These are phyloP conservation scores for Drosophila sordidula DNA, from an alignment of 2,888 invertebrate species.

Conservation along the genomic window DNA sequence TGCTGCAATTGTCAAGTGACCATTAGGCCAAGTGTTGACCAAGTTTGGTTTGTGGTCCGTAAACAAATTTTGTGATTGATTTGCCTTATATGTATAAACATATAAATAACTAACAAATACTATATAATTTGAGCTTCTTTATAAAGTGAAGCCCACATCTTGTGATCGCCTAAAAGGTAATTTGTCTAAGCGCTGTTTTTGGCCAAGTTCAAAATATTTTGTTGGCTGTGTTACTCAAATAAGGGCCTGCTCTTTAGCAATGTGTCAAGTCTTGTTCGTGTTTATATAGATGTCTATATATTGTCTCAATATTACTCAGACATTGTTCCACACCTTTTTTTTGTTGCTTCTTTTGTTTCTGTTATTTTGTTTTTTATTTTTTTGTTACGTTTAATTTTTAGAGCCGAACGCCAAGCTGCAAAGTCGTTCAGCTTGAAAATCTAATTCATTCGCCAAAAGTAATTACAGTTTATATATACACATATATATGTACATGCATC, in stretches of 20 bases:
- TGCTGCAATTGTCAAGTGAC: conserved; percentile 33
- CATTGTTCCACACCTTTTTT: conserved; percentile 48
- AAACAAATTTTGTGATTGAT: conserved; percentile 11
- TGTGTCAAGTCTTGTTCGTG: conserved; percentile 18
- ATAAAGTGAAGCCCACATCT: conserved; percentile 19
- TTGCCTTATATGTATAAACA: conserved; percentile 12
- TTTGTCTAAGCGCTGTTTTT: conserved; percentile 8
- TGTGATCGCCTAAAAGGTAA: conserved; percentile 1
- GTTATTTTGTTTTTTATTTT: conserved; percentile 10
- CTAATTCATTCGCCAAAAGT: conserved; percentile 61
- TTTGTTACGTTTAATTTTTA: conserved; percentile 63
- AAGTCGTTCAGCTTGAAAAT: conserved; percentile 83
- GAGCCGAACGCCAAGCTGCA: conserved; percentile 72
- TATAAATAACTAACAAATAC: conserved; percentile 2
- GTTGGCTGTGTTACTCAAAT: conserved; percentile 24
- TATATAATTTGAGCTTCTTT: not conserved
- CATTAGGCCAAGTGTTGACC: conserved; percentile 28
- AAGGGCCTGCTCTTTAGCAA: conserved; percentile 33
- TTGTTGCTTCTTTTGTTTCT: not conserved
- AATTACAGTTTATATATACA: conserved; percentile 37
- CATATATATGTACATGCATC: conserved; percentile 3
- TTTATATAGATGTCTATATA: conserved; percentile 20
- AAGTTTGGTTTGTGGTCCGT: conserved; percentile 6
- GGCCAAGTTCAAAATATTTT: conserved; percentile 9
- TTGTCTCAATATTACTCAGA: conserved; percentile 55